A percentile compares a stretch with the other conserved stretches of the same genome.
phyloP scores from a whole-genome alignment of 2,888 invertebrate genomes.

The Vesta saturnalis region DNA sequence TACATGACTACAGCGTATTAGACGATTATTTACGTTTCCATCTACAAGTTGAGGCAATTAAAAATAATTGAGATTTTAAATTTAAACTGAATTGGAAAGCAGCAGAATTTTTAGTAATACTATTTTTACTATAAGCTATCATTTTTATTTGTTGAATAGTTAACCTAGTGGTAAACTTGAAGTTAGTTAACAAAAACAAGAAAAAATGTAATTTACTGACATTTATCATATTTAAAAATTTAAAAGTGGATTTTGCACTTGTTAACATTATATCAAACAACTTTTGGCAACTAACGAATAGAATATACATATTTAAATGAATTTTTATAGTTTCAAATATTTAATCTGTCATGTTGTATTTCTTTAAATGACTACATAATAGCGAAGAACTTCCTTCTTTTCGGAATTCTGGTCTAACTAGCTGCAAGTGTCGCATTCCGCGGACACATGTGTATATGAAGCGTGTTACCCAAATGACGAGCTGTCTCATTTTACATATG shows the following conservation, averaged over 20 bases:
- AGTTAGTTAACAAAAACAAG: background rate
- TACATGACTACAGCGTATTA: background rate
- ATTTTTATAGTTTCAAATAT: background rate
- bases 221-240: conserved; percentile 17
- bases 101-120: no score
- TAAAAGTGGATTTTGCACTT: conserved; percentile 29
- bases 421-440: conserved; percentile 59
- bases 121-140: no score
- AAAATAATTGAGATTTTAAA: no score
- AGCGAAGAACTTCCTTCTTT: conserved; percentile 37
- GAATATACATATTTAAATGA: background rate
- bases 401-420: conserved; percentile 54
- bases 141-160: no score
- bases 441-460: conserved; percentile 60
- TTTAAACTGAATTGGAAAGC: no score
- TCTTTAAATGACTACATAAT: conserved; percentile 22
- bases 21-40: background rate
- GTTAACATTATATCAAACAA: conserved; percentile 22
- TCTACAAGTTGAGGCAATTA: background rate
- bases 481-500: conserved; percentile 61
- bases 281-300: conserved; percentile 21
- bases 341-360: conserved; percentile 11
- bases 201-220: background rate
- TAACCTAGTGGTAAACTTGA: background rate
- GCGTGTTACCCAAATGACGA: conserved; percentile 60